Conservation (phyloP, 2,797 vertebrate species). For the Malurus splendens region DNA sequence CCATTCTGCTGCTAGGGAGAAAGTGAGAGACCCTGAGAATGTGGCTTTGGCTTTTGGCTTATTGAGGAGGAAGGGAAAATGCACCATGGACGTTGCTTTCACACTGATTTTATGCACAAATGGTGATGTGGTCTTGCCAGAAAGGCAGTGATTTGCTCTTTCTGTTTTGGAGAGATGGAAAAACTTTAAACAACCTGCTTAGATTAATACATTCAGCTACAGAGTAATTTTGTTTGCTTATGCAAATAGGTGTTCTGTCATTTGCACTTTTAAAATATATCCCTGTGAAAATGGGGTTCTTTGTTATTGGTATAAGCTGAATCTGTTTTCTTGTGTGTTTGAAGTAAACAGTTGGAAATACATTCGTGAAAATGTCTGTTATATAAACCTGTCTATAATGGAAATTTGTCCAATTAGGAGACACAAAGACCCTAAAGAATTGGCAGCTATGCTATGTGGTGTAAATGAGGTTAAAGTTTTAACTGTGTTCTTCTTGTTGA, state of each 20-base stretch:
- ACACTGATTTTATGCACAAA: background rate
- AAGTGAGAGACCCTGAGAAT: background rate
- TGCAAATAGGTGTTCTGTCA: background rate
- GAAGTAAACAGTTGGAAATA: background rate
- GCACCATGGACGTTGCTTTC: background rate
- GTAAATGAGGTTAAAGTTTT: background rate
- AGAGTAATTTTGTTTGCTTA: background rate
- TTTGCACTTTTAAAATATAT: background rate
- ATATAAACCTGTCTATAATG: background rate
- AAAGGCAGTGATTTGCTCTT: background rate
- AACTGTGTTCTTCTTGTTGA: constrained; percentile 23
- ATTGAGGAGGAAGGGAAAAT: background rate
- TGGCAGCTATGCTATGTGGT: background rate
- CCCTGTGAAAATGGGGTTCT: background rate
- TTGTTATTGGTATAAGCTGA: background rate
- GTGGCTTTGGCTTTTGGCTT: background rate
- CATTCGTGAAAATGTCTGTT: background rate
- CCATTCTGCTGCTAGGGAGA: background rate
- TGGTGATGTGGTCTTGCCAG: background rate
- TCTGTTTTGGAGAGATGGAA: background rate
- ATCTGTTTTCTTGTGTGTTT: background rate
- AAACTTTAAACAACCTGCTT: background rate
- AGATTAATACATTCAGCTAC: background rate
- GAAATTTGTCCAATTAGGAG: background rate
- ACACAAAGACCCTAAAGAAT: background rate